Evolutionary conservation across 1,140 invertebrate species (phyloP), one percentile per base, ranked within the genome.

Genomic region (Megalopta genalis): DNA sequence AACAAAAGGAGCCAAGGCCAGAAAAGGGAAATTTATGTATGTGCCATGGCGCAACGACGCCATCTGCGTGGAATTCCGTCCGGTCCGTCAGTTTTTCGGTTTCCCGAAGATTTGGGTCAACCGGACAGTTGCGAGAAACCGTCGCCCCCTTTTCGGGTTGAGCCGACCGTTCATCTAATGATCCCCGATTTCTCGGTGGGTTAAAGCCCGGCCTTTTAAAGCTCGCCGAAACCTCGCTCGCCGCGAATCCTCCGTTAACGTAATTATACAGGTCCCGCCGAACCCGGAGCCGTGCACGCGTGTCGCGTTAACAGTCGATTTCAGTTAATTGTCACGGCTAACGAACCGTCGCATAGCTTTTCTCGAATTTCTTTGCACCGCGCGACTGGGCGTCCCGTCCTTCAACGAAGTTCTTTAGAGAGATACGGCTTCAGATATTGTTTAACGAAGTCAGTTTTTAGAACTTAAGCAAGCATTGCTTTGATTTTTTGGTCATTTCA

Each of bases 161-260:
- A 42, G 42, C 70, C 60, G 60, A 59, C 65, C 84, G 54, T 83
- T 86, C 78, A 70, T 62, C 85, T 88, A 88, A 88, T 87, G 84
- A 88, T 88, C 84, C 77, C 80, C 69, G 87, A 88, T 88, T 88
- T 88, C 79, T 78, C 68, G 81, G 81, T 82, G 75, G 88, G 85
- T 88, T 88, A 84, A 84, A 39, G 12, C 39, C 49, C 23, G 21
- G 21, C 7, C 52, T 32, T 75, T 87, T 63, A 79, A 62, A 37
- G 27, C 57, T 9, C 37, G 60, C 64, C 74, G 75, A 74, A 79
- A 23, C 68, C 46, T 71, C 39, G 57, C 39, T 52, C 12, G 16
- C 71, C 68, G 66, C 66, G 71, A 82, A 80, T 85, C 54, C 16
- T n/a, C 46, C 59, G 32, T 64, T 78, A 64, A 64, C 46, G 12